Percentiles rank a stretch among this genome's conserved stretches.
These are phyloP conservation scores for Aphidoletes aphidimyza DNA, from an alignment of 2,888 invertebrate genomes.

Conservation along the genomic window DNA sequence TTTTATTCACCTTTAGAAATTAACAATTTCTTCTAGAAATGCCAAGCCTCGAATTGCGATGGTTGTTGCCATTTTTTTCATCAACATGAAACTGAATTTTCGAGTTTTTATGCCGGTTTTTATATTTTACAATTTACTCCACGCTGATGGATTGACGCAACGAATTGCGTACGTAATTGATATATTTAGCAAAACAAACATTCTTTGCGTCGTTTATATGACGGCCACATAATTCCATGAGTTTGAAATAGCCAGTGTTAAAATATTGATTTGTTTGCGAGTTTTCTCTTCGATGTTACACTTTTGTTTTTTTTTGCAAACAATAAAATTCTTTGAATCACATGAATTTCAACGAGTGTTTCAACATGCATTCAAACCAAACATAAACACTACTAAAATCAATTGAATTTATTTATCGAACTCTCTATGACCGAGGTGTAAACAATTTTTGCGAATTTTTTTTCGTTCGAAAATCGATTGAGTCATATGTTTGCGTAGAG, in stretches of 20 bases:
- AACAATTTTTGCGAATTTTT: background rate
- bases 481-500: background rate
- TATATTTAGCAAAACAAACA: background rate
- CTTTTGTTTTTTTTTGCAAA: too few relatives aligned
- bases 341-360: background rate
- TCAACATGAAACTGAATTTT: background rate
- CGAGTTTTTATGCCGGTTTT: background rate
- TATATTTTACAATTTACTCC: too few relatives aligned
- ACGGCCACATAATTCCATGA: background rate
- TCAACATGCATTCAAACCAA: background rate
- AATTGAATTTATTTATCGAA: conserved; percentile 12
- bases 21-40: background rate
- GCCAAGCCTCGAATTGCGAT: background rate
- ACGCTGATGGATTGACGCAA: background rate
- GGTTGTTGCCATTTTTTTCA: background rate
- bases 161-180: background rate
- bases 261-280: background rate
- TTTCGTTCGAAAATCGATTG: background rate
- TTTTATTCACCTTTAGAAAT: background rate
- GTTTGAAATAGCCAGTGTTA: too few relatives aligned
- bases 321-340: background rate
- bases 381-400: background rate
- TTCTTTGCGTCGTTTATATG: background rate
- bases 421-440: background rate
- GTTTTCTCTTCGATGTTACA: background rate